These are phyloP conservation scores for Ia io DNA, from an alignment of 2,113 vertebrate genomes.

Conservation along the genomic window DNA sequence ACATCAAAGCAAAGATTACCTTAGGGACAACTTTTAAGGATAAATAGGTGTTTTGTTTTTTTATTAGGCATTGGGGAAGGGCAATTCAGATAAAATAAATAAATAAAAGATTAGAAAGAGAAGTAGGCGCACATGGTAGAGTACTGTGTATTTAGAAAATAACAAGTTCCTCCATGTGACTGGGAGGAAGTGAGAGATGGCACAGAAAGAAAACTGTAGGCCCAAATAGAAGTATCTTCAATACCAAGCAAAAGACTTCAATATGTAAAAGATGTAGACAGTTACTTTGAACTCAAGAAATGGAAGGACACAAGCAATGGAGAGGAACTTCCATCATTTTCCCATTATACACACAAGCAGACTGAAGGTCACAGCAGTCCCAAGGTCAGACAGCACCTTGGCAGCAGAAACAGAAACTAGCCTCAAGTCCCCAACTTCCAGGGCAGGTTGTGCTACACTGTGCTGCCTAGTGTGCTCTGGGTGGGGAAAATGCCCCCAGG, in stretches of 20 bases:
- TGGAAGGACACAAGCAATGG: neutral
- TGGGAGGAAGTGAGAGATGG: neutral
- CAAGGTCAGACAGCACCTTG: neutral
- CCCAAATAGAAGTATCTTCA: neutral
- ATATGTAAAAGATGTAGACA: neutral
- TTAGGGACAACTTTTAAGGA: neutral
- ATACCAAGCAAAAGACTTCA: neutral
- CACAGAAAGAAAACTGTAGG: neutral
- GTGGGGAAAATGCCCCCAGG: rapidly evolving
- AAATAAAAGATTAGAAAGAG: neutral
- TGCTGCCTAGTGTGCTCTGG: neutral
- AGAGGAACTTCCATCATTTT: neutral
- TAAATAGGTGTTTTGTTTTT: neutral
- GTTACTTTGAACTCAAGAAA: neutral
- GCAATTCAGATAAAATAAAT: neutral
- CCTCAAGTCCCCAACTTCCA: neutral
- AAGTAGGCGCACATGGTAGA: neutral
- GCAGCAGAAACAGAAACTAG: neutral
- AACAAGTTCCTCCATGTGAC: neutral
- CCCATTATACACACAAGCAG: neutral
- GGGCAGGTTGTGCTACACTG: neutral
- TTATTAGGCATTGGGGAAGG: neutral
- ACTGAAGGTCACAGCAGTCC: neutral
- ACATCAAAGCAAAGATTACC: neutral
- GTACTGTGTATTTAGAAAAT: neutral